phyloP scores from a whole-genome alignment of 2,888 invertebrate genomes.

The Tiphia femorata region DNA sequence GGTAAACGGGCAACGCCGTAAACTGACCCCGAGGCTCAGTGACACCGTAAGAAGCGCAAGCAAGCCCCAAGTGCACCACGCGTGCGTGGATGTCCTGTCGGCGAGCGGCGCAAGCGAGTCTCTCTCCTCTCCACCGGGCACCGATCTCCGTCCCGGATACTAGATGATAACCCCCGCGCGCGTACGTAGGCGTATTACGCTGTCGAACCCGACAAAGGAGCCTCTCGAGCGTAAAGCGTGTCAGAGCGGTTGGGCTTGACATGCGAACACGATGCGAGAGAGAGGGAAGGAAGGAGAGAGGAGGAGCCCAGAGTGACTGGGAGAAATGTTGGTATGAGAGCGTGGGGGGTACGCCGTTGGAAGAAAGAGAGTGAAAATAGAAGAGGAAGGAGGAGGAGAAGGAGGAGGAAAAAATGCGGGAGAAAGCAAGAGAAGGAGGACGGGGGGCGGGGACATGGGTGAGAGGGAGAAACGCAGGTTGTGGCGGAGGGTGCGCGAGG shows the following conservation, averaged over 20 bases:
- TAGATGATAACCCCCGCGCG: background rate
- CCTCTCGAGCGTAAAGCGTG: conserved; percentile 48
- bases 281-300: conserved; percentile 22
- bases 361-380: conserved; percentile 7
- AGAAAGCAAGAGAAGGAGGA: background rate
- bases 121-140: background rate
- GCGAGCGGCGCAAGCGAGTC: background rate
- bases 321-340: conserved; percentile 22
- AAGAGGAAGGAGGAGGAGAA: no score
- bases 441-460: background rate
- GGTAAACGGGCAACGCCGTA: no score
- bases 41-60: no score
- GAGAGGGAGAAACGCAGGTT: conserved; percentile 7
- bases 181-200: conserved; percentile 24
- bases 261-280: conserved; percentile 47
- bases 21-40: no score
- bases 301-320: conserved; percentile 10
- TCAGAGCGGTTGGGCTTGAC: conserved; percentile 47
- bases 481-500: conserved; percentile 11
- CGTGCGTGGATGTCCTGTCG: background rate
- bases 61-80: background rate
- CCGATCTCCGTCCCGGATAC: background rate
- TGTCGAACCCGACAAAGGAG: conserved; percentile 42
- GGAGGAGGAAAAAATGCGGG: conserved; percentile 6
- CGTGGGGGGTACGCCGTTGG: conserved; percentile 6